Conservation (phyloP, 1,140 invertebrate species). For the Latrodectus geometricus region DNA sequence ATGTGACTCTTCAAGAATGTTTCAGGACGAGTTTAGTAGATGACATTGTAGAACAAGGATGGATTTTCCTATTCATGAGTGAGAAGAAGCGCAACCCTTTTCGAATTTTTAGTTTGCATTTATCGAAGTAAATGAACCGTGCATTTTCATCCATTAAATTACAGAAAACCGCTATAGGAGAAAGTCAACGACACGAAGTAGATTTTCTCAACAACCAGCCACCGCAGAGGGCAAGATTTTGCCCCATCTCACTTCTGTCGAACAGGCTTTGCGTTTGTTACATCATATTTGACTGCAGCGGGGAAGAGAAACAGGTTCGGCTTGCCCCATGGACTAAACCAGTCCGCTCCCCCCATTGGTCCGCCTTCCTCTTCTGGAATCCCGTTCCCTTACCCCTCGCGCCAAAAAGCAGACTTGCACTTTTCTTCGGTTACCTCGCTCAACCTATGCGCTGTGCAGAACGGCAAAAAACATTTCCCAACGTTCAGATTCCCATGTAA, state of each 20-base stretch:
- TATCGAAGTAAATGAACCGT: no score
- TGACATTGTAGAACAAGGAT: no score
- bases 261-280: slow-evolving; percentile 5
- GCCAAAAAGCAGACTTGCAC: slow-evolving; percentile 28
- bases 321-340: slow-evolving; percentile 11
- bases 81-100: no score
- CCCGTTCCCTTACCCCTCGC: slow-evolving; percentile 21
- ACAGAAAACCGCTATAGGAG: slow-evolving; percentile 41
- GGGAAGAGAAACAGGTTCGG: slow-evolving; percentile 33
- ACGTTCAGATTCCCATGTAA: not conserved
- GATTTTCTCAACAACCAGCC: slow-evolving; percentile 2
- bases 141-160: not conserved
- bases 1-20: no score
- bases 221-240: slow-evolving; percentile 1
- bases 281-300: not conserved
- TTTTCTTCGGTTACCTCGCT: not conserved
- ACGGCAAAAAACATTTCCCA: not conserved
- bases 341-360: slow-evolving; percentile 27
- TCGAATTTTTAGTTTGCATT: no score
- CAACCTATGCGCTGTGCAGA: not conserved
- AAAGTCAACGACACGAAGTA: slow-evolving; percentile 39
- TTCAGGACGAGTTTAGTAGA: no score
- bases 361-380: slow-evolving; percentile 38
- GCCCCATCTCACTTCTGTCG: not conserved
- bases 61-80: no score